Conservation (phyloP, 2,797 vertebrate genomes). For the Gymnothorax reevesii region DNA sequence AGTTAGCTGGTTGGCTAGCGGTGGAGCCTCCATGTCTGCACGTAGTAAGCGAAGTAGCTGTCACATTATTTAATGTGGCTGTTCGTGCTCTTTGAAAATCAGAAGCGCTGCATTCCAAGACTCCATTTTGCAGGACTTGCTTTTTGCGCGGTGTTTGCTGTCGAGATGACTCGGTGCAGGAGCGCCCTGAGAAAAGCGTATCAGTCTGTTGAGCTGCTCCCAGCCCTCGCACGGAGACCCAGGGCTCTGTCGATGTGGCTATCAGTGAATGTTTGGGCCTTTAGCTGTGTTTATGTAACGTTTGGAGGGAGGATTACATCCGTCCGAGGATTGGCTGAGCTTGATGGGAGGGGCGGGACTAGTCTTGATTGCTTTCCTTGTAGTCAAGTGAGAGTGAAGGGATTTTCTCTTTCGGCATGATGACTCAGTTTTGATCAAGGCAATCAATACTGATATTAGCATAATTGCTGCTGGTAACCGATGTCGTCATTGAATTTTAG, state of each 20-base stretch:
- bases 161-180: constrained; percentile 63
- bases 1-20: constrained; percentile 1
- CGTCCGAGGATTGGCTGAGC: constrained; percentile 77
- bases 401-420: constrained; percentile 63
- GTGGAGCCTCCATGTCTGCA: neutral
- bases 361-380: constrained; percentile 70
- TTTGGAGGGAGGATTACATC: constrained; percentile 75
- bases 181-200: constrained; percentile 22
- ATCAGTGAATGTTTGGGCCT: constrained; percentile 52
- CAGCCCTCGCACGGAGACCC: constrained; percentile 7
- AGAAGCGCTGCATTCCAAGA: constrained; percentile 47
- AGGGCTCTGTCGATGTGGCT: constrained; percentile 27
- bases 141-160: constrained; percentile 65
- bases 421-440: neutral
- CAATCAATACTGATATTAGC: neutral
- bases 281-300: constrained; percentile 62
- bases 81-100: constrained; percentile 13
- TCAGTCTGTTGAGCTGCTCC: constrained; percentile 26
- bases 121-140: constrained; percentile 67
- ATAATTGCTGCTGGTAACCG: neutral
- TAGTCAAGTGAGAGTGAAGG: constrained; percentile 62
- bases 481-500: neutral
- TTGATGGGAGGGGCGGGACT: constrained; percentile 80
- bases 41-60: constrained; percentile 9
- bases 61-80: constrained; percentile 21